Evolutionary conservation across 2,888 invertebrate genomes (phyloP), one percentile per base, ranked within the genome.

Genomic region (Heliconius cydno): DNA sequence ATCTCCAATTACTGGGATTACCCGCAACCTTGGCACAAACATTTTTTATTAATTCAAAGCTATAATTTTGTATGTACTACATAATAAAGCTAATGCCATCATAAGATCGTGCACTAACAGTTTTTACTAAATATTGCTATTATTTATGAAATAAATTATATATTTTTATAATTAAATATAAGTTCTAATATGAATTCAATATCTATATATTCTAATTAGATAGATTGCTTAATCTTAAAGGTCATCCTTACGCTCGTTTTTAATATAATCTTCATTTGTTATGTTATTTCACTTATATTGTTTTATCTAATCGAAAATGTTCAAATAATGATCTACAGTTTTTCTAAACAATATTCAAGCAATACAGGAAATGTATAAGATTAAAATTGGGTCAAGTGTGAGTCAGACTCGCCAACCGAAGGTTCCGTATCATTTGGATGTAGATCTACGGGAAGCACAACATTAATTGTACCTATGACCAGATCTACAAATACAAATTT

Each of bases 1-100:
- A 73, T 73, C 60, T 34, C 34, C 7, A 60, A 15, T 70, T 25
- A 28, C 25, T 25, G 34, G 60, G 60, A 46, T 57, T 30, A 57
- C n/a, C 60, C 73, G 15, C 60, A 38, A 60, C 60, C 34, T 60
- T 38, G 73, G n/a, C 34, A 73, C n/a, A 38, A 34, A 52, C 9
- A n/a, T 73, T 73, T 60, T 73, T 60, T 60, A 73, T 60, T 15
- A 38, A 60, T 57, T 57, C 13, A 34, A 57, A n/a, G 34, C 9
- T 22, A 70, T 46, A 46, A 19, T 46, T 41, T 41, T 19, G 41
- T 46, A 15, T 41, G 28, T 38, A 25, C n/a, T 19, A 12, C 46
- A 25, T 46, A 9, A 41, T 68, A 19, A 67, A 67, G 22, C 34
- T 30, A 68, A 68, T 38, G 4, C 3, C 10, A 25, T 46, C 10